Evolutionary conservation across 2,888 invertebrate genomes (phyloP).

Genomic region (Andrena chrysosceles): DNA sequence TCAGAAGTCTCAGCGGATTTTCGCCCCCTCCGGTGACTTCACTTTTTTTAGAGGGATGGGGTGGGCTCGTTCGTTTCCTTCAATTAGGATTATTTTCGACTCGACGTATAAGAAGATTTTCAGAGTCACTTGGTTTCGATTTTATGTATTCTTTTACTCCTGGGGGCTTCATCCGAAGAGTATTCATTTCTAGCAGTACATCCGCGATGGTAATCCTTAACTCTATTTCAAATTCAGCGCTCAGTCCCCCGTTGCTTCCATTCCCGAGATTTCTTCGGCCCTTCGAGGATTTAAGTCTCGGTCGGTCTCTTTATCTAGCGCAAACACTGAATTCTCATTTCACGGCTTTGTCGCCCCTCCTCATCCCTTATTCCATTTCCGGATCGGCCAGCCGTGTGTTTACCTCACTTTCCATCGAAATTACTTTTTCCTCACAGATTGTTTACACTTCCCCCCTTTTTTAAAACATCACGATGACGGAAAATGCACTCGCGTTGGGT

Average conservation of each 20-base stretch:
- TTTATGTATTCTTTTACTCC: not conserved
- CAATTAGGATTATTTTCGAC: not conserved
- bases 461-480: not conserved
- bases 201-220: not conserved
- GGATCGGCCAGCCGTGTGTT: conserved; percentile 41
- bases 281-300: conserved; percentile 31
- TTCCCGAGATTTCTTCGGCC: conserved; percentile 37
- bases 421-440: conserved; percentile 45
- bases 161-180: not conserved
- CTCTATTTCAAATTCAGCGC: not conserved
- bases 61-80: not conserved
- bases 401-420: conserved; percentile 60
- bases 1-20: conserved; percentile 10
- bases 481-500: not conserved
- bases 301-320: conserved; percentile 54
- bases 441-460: conserved; percentile 1
- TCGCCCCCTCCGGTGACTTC: not conserved
- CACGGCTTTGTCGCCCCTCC: conserved; percentile 45
- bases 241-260: conserved; percentile 5
- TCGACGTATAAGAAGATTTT: not conserved
- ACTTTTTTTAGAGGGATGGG: not conserved
- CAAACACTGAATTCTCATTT: conserved; percentile 62
- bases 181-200: not conserved
- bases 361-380: conserved; percentile 56
- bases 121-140: not conserved